phyloP scores from a whole-genome alignment of 2,113 vertebrate species.

The Dicaeum eximium region DNA sequence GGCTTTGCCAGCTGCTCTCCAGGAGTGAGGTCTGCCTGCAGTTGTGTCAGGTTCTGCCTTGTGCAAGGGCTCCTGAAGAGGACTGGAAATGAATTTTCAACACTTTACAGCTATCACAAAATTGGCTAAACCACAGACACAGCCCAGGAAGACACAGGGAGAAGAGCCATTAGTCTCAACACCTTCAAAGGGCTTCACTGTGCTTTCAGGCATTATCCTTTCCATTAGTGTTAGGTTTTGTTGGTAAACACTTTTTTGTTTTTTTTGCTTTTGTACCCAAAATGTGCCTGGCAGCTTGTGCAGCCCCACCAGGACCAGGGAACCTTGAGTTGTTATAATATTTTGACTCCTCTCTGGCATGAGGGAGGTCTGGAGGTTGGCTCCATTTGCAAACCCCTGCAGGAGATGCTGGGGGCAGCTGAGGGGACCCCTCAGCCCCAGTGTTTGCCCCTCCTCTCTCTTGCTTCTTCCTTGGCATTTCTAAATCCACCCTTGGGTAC shows the following conservation, averaged over 20 bases:
- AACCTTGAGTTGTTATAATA: background rate
- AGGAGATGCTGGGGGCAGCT: background rate
- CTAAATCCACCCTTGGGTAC: background rate
- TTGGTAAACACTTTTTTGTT: background rate
- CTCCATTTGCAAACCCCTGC: background rate
- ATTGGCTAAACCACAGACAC: background rate
- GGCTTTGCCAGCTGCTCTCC: background rate
- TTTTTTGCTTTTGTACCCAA: background rate
- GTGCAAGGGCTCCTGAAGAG: background rate
- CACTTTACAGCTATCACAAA: background rate
- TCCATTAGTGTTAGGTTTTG: background rate
- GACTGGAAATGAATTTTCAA: background rate
- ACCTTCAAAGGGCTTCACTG: background rate
- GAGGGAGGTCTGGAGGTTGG: background rate
- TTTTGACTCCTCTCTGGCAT: background rate
- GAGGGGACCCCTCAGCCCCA: background rate
- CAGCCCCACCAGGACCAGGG: background rate
- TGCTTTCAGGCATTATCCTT: rapidly evolving
- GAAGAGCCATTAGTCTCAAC: background rate
- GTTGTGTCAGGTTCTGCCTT: background rate
- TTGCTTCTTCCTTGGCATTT: rapidly evolving
- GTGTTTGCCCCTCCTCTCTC: background rate
- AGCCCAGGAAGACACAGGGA: background rate
- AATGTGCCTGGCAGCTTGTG: background rate
- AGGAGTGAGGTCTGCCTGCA: background rate